Evolutionary conservation across 2,113 vertebrate species (phyloP).

Genomic region (Engystomops pustulosus): DNA sequence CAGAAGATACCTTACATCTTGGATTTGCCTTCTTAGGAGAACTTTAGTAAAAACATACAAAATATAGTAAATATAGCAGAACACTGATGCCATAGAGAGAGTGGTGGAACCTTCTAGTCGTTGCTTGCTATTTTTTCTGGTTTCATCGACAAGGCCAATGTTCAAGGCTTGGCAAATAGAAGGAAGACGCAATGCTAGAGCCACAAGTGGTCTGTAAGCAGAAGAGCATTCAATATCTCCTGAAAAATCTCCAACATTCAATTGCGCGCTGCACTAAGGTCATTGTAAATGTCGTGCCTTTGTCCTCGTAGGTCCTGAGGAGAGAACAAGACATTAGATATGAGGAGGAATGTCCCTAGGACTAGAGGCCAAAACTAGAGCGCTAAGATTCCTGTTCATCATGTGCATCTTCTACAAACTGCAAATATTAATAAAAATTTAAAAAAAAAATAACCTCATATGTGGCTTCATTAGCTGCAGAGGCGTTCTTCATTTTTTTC

Average conservation of each 20-base stretch:
- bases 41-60: too few species aligned
- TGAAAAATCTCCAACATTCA: not conserved
- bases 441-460: constrained; percentile 19
- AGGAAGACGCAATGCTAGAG: too few species aligned
- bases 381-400: too few species aligned
- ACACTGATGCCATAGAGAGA: not conserved
- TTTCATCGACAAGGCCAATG: not conserved
- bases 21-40: too few species aligned
- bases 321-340: not conserved
- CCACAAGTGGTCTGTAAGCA: not conserved
- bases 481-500: not conserved
- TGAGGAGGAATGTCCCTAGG: too few species aligned
- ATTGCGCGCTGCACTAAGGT: not conserved
- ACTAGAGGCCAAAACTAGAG: too few species aligned
- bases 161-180: not conserved
- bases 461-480: not conserved
- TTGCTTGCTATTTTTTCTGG: not conserved
- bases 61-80: too few species aligned
- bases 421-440: not conserved
- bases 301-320: constrained; percentile 22
- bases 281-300: constrained; percentile 27
- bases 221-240: not conserved
- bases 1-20: too few species aligned
- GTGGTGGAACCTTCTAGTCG: not conserved
- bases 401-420: not conserved